Evolutionary conservation across 2,888 invertebrate species (phyloP).

Genomic region (Phengaris alcon): DNA sequence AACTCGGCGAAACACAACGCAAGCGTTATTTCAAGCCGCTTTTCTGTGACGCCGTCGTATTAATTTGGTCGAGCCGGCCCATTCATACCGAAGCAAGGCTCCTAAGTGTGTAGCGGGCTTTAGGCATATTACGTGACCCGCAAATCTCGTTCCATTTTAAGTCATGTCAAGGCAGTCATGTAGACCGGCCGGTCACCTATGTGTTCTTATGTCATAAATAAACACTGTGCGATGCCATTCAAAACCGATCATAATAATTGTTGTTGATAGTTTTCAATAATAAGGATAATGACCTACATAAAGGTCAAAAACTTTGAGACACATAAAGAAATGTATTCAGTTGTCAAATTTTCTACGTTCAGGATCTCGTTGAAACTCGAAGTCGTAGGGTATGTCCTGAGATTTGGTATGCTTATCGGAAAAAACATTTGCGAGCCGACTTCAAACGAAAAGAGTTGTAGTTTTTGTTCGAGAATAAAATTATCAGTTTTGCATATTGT

Average conservation of each 20-base stretch:
- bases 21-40: no score
- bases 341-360: background rate
- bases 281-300: background rate
- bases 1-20: no score
- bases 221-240: background rate
- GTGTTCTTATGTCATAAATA: background rate
- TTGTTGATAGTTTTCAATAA: no score
- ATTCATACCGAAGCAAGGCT: no score
- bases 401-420: background rate
- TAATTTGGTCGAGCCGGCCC: no score
- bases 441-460: no score
- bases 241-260: background rate
- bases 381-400: background rate
- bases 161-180: conserved; percentile 15
- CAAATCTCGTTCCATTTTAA: conserved; percentile 11
- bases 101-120: background rate
- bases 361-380: background rate
- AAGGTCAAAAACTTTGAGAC: background rate
- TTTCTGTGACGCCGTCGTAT: no score
- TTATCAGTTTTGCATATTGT: background rate
- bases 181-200: background rate
- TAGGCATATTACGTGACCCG: background rate
- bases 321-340: background rate
- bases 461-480: no score
- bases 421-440: no score